Conservation (phyloP, 2,113 vertebrate genomes). For the Galemys pyrenaicus region DNA sequence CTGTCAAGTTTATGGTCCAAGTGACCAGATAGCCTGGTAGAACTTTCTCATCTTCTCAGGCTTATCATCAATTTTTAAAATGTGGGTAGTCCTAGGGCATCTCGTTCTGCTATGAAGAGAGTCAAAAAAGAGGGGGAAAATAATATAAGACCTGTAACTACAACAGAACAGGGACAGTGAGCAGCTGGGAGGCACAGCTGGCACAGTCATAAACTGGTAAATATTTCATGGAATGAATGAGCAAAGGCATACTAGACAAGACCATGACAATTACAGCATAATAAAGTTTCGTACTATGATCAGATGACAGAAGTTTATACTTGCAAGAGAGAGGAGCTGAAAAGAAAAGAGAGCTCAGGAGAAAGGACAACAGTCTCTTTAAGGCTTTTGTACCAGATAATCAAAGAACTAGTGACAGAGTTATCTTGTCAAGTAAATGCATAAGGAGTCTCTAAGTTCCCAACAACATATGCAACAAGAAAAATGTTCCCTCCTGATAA, state of each 20-base stretch:
- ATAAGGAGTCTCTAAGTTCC: neutral
- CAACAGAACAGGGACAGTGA: neutral
- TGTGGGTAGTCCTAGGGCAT: neutral
- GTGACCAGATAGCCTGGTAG: no score
- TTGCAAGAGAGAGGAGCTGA: neutral
- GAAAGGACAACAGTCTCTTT: neutral
- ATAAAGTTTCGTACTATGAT: no score
- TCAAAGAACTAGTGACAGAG: neutral
- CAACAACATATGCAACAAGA: neutral
- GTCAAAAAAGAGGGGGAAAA: neutral
- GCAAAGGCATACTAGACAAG: neutral
- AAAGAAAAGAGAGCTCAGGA: neutral
- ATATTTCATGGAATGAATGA: neutral
- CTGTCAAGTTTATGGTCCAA: neutral
- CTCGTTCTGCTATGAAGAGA: neutral
- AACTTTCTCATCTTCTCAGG: neutral
- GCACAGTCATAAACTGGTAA: no score
- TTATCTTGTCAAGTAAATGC: neutral
- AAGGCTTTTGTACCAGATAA: neutral
- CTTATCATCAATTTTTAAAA: neutral
- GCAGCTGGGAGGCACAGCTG: neutral
- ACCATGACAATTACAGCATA: rapidly evolving
- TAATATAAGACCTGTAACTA: rapidly evolving
- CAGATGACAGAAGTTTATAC: neutral
- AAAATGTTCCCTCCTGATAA: neutral